Base-by-base conservation (phyloP, 2,113 vertebrate species). In the Phalacrocorax brasilianus region DNA sequence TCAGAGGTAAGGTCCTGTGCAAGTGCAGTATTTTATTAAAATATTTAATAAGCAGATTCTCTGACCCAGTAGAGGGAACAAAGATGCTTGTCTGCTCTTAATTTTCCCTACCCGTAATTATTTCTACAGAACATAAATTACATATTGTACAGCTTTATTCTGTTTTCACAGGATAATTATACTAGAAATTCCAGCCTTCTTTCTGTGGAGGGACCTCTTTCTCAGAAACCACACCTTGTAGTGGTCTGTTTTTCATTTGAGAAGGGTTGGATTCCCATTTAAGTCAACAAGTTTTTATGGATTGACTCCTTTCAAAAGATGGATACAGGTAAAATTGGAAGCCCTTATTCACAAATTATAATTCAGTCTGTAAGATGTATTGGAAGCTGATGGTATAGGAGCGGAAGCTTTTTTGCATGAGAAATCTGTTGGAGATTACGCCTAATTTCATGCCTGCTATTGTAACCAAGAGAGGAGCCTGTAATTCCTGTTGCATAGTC, bases 121-220 rank as follows among this genome's bases (percentile, higher is more conserved):
- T 59, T 96, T 91, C 83, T 91, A 30, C 44, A 86, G 67, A 94
- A 74, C 28, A 67, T 86, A 91, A 96, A 95, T 96, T 96, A 93
- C n/a, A 59, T 79, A 80, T 67, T 90, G 38, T 94, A 62, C 23
- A 71, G 59, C 88, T 91, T 96, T 86, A 82, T 92, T 91, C 61
- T 96, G 50, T 93, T 97, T 93, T 94, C 82, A 81, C 85, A 80
- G 61, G 76, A 47, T 92, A 95, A 95, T 97, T 95, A 86, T 14
- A 75, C 75, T 49, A 88, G 90, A 91, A 94, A 85, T 84, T 96
- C 82, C 90, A 86, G 76, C 63, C 75, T 74, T 59, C 66, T 92
- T 95, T 92, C 75, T 90, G 65, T 90, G 85, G 44, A 93, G 75
- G 55, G 75, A 83, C 56, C 32, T 80, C 52, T 58, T 72, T 94